Conservation (phyloP, 2,797 vertebrate species). For the Spea hammondii region DNA sequence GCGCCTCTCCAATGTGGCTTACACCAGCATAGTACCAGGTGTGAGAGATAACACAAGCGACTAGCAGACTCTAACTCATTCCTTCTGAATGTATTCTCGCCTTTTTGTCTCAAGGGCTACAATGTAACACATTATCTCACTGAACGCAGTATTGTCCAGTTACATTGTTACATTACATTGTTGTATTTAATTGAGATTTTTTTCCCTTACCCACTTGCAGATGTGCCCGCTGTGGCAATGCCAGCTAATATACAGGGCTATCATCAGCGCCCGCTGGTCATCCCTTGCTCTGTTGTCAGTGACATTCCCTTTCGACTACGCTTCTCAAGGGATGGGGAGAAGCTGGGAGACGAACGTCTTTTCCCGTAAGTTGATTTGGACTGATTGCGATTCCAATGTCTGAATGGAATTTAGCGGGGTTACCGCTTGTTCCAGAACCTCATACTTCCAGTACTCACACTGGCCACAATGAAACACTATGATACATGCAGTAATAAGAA, state of each 20-base stretch:
- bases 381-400: accelerated
- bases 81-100: too few relatives aligned
- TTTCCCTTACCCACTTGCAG: constrained; percentile 50
- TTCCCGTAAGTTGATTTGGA: constrained; percentile 73
- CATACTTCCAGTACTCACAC: too few relatives aligned
- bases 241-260: constrained; percentile 73
- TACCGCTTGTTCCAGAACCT: too few relatives aligned
- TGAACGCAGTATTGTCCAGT: too few relatives aligned
- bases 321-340: constrained; percentile 71
- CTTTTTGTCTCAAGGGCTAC: too few relatives aligned
- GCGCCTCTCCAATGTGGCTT: constrained; percentile 87
- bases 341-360: constrained; percentile 73
- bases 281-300: constrained; percentile 81
- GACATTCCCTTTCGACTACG: constrained; percentile 81
- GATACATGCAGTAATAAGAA: too few relatives aligned
- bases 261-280: constrained; percentile 70
- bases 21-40: constrained; percentile 83
- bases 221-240: constrained; percentile 80
- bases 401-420: background rate
- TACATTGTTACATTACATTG: too few relatives aligned
- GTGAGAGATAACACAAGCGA: constrained; percentile 47
- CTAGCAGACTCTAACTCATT: too few relatives aligned
- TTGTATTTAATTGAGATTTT: too few relatives aligned
- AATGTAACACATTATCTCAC: too few relatives aligned
- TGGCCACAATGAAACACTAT: too few relatives aligned